Percentiles rank a stretch among this genome's conserved stretches.
These are phyloP conservation scores for Agapostemon virescens DNA, from an alignment of 2,888 invertebrate species.

Conservation along the genomic window DNA sequence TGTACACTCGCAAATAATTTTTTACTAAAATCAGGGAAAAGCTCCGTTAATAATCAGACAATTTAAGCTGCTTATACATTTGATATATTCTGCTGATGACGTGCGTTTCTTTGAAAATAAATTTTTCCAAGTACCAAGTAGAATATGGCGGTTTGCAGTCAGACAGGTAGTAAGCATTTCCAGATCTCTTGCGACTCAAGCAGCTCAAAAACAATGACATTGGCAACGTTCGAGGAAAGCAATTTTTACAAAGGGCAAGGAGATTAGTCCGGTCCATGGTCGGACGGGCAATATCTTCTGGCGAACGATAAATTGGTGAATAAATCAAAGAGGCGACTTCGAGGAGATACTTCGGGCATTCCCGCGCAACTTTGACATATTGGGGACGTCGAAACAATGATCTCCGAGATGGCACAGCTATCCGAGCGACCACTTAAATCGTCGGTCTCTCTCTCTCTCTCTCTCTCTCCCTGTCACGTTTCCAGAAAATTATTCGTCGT, in stretches of 20 bases:
- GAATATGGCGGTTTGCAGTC: not conserved
- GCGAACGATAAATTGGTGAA: not conserved
- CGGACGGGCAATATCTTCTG: not conserved
- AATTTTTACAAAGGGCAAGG: not conserved
- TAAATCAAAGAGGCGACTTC: not conserved
- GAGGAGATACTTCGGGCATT: not conserved
- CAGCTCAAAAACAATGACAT: not conserved
- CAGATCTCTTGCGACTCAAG: not conserved
- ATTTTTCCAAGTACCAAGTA: not conserved
- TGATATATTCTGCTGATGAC: too few relatives aligned
- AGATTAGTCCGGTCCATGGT: not conserved
- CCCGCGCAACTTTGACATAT: not conserved
- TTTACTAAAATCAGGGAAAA: too few relatives aligned
- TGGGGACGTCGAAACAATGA: not conserved
- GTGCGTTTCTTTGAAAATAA: not conserved
- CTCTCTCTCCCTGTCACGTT: not conserved
- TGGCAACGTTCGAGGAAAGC: not conserved
- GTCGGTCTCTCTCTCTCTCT: not conserved
- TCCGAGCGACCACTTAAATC: not conserved
- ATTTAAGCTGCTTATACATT: too few relatives aligned
- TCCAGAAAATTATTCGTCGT: not conserved
- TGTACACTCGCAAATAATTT: too few relatives aligned
- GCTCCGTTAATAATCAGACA: too few relatives aligned
- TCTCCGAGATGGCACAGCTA: not conserved
- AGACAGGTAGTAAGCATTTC: not conserved